These are phyloP conservation scores for Meloidogyne floridensis DNA, from an alignment of 1,140 invertebrate genomes.

Conservation along the genomic window DNA sequence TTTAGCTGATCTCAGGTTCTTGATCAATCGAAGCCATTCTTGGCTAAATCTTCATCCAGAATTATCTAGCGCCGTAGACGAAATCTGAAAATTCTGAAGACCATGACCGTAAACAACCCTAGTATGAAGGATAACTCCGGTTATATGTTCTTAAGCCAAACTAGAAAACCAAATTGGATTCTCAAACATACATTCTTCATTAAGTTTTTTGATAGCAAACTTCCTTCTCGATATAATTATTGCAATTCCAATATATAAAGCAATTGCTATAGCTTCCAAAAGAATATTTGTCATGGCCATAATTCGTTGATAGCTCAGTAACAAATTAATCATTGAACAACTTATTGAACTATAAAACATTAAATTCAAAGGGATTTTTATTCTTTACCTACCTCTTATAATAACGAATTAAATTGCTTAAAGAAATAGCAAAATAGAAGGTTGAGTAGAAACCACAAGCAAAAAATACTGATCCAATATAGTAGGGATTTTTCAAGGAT, in stretches of 20 bases:
- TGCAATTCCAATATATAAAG: slow-evolving; percentile 2
- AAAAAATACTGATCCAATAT: not conserved
- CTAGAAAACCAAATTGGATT: too few species aligned
- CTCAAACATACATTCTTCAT: not conserved
- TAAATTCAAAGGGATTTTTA: too few species aligned
- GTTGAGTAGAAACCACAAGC: not conserved
- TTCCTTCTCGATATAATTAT: not conserved
- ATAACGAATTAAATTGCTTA: not conserved
- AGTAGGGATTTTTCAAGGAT: not conserved
- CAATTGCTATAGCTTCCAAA: slow-evolving; percentile 7
- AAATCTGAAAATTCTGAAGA: too few species aligned
- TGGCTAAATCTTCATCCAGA: too few species aligned
- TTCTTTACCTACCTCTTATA: not conserved
- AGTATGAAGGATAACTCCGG: too few species aligned
- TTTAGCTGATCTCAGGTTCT: too few species aligned
- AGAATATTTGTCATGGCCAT: slow-evolving; percentile 11
- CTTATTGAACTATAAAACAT: not conserved
- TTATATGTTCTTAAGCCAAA: too few species aligned
- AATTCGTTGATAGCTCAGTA: slow-evolving; percentile 2
- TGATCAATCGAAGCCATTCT: too few species aligned
- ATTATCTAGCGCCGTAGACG: too few species aligned
- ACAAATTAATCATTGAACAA: not conserved
- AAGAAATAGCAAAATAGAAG: not conserved
- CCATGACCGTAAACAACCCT: too few species aligned
- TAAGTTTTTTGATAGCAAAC: not conserved